A percentile compares a stretch with the other conserved stretches of the same genome.
These are phyloP conservation scores for Pimephales promelas DNA, from an alignment of 2,113 vertebrate species.

Conservation along the genomic window DNA sequence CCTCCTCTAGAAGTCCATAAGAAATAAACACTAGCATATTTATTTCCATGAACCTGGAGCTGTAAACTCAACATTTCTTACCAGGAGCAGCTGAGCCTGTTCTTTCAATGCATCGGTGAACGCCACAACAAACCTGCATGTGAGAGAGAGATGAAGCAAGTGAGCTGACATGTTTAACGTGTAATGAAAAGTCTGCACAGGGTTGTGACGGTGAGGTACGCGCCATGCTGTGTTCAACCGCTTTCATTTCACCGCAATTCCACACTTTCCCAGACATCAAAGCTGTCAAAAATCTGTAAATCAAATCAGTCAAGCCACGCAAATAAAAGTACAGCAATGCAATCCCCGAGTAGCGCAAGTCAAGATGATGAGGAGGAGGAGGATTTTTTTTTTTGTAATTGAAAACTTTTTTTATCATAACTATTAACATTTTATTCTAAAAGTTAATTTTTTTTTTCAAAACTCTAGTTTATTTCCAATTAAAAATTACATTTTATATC, in stretches of 20 bases:
- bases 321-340: constrained; percentile 7
- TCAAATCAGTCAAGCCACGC: constrained; percentile 23
- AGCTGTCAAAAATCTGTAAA: constrained; percentile 30
- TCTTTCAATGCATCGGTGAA: constrained; percentile 87
- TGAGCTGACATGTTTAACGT: constrained; percentile 1
- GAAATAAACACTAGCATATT: not conserved
- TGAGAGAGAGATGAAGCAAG: constrained; percentile 40
- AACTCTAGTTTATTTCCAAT: not conserved
- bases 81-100: constrained; percentile 79
- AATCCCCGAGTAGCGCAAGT: not conserved
- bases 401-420: not conserved
- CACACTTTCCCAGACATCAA: constrained; percentile 27
- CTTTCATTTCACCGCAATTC: constrained; percentile 25
- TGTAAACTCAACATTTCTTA: constrained; percentile 66
- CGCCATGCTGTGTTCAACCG: not conserved
- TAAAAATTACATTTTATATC: not conserved
- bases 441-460: not conserved
- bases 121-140: constrained; percentile 88
- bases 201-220: not conserved
- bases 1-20: not conserved
- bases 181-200: not conserved
- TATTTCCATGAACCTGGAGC: not conserved
- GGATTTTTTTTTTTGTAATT: not conserved
- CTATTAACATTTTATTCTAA: not conserved
- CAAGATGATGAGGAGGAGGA: not conserved